Percentiles rank a stretch among this genome's conserved stretches.
phyloP scores from a whole-genome alignment of 2,113 vertebrate species.

The Pao palembangensis region DNA sequence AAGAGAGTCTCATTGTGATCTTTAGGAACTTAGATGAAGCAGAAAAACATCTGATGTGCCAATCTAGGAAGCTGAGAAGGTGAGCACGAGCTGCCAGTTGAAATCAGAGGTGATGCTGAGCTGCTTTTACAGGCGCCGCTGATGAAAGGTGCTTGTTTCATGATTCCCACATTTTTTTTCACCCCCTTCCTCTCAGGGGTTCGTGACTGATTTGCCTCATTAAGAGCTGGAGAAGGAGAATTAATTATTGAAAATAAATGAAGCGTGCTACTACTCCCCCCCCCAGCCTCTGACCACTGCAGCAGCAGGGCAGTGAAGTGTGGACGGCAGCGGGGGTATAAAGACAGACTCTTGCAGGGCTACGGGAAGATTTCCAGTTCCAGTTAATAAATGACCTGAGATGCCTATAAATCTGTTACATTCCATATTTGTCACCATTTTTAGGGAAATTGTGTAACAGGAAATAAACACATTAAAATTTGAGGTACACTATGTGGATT shows the following conservation, averaged over 20 bases:
- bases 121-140: conserved; percentile 49
- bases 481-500: too few species aligned
- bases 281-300: conserved; percentile 16
- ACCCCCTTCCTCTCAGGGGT: not conserved
- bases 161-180: conserved; percentile 26
- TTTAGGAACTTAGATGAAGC: conserved; percentile 23
- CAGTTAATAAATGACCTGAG: too few species aligned
- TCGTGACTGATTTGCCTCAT: conserved; percentile 73
- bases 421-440: not conserved
- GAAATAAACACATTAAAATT: not conserved
- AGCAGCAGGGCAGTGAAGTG: conserved; percentile 54
- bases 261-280: conserved; percentile 45
- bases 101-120: too few species aligned
- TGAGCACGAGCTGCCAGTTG: not conserved
- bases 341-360: conserved; percentile 5
- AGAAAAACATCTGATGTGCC: conserved; percentile 22
- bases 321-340: conserved; percentile 35
- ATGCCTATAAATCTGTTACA: not conserved
- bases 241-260: conserved; percentile 76
- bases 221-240: conserved; percentile 65
- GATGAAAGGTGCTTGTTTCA: conserved; percentile 50
- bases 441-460: not conserved
- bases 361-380: not conserved
- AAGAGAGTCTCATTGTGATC: conserved; percentile 9
- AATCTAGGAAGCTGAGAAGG: not conserved